phyloP scores from a whole-genome alignment of 37 sponge, comb jelly and placozoan species.

The Axinella damicornis region DNA sequence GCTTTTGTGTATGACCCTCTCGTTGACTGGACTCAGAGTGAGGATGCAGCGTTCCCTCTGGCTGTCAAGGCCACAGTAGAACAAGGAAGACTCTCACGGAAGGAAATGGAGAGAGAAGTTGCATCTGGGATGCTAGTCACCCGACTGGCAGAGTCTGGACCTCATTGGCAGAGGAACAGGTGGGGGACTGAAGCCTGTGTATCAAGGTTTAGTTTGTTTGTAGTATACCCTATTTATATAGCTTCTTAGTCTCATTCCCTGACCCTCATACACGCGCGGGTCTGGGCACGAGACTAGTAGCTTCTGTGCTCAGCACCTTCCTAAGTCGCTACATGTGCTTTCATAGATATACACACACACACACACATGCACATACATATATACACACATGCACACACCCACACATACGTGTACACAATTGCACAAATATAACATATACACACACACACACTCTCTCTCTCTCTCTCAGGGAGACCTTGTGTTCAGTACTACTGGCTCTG shows the following conservation, averaged over 20 bases:
- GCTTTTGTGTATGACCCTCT: slow-evolving; percentile 98
- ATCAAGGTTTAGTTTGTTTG: background rate
- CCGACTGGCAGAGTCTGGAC: slow-evolving; percentile 68
- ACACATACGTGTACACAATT: background rate
- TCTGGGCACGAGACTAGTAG: background rate
- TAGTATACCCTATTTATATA: background rate
- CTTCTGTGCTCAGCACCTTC: too few species aligned
- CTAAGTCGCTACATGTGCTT: too few species aligned
- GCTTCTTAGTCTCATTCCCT: background rate
- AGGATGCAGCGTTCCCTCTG: slow-evolving; percentile 90
- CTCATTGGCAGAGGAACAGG: slow-evolving; percentile 83
- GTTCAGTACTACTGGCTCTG: slow-evolving; percentile 63
- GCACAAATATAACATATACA: background rate
- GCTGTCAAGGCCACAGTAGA: slow-evolving; percentile 68
- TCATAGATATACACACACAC: too few species aligned
- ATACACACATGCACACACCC: too few species aligned
- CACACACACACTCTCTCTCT: background rate
- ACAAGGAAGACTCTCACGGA: slow-evolving; percentile 65
- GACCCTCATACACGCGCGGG: background rate
- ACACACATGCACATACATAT: too few species aligned
- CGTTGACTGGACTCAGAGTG: slow-evolving; percentile 96
- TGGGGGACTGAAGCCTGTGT: background rate
- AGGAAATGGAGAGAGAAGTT: slow-evolving; percentile 88
- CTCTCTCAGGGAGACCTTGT: slow-evolving; percentile 74
- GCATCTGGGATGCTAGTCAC: slow-evolving; percentile 80